A percentile compares a stretch with the other conserved stretches of the same genome.
phyloP scores from a whole-genome alignment of 2,113 vertebrate species.

The Thomomys bottae region DNA sequence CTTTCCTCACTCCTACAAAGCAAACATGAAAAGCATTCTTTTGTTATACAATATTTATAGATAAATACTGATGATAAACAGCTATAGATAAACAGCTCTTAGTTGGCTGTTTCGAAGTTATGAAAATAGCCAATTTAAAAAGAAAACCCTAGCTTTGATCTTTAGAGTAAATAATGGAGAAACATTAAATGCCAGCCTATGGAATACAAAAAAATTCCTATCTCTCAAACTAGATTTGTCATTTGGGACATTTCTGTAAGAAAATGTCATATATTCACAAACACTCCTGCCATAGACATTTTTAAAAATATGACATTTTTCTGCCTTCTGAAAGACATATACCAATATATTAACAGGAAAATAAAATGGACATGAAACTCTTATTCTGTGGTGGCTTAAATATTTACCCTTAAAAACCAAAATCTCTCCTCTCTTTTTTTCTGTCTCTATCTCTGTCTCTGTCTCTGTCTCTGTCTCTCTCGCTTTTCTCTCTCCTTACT shows the following conservation, averaged over 20 bases:
- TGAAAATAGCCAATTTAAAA: neutral
- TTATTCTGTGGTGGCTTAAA: neutral
- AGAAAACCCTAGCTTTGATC: neutral
- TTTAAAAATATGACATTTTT: neutral
- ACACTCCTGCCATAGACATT: neutral
- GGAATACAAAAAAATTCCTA: neutral
- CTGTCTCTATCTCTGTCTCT: neutral
- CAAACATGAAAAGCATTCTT: constrained; percentile 20
- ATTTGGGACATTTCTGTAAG: neutral
- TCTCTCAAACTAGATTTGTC: neutral
- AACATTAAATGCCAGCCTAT: neutral
- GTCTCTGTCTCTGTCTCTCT: neutral
- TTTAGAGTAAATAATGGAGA: neutral
- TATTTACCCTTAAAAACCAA: neutral
- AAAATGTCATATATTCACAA: neutral
- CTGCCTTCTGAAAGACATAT: neutral
- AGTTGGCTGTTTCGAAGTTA: neutral
- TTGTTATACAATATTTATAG: neutral
- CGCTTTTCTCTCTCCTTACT: neutral
- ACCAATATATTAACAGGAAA: neutral
- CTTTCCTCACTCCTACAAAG: neutral
- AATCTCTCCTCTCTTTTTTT: neutral
- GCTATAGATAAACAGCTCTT: neutral
- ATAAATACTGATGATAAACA: neutral
- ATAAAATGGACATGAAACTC: neutral